Evolutionary conservation across 2,113 vertebrate species (phyloP), one percentile per base, ranked within the genome.

Genomic region (Vulpes ferrilata): DNA sequence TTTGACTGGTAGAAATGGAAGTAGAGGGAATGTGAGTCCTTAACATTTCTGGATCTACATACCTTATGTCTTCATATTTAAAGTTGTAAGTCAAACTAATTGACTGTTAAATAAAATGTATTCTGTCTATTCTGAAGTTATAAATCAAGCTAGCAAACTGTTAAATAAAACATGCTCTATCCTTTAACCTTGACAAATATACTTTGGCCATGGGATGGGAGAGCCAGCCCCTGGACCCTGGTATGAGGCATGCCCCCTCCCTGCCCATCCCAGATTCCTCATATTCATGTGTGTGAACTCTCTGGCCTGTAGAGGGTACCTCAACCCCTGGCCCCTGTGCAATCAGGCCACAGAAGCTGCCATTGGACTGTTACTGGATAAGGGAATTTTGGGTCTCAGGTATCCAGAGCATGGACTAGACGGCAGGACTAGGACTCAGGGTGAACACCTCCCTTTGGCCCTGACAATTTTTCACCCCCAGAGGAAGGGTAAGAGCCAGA

Each of bases 71-170:
- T 91, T 89, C 78, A 59, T 86, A 94, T 92, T 94, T 97, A 90
- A 89, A 96, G 79, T 73, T 60, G 27, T 78, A 95, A 86, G 93
- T 97, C 91, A 94, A 87, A 89, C 51, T 38, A 93, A 93, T 30
- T 78, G 97, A 92, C 59, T 89, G 38, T 86, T 89, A 76, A 81
- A 82, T 91, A 91, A 92, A 92, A 93, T 73, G 55, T 78, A 43
- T 64, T 84, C 79, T 95, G 71, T 27, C 59, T 76, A 32, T 81
- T 85, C 85, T 78, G 43, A 96, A 90, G 60, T 65, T 93, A 71
- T 84, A 89, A 89, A 60, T 69, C 60, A 96, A 89, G 60, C 23
- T 69, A 96, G 76, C 48, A 88, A 76, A 67, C 64, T 96, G 27
- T 76, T 88, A 83, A 84, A 89, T 96, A 93, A 93, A 84, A 69